Conservation (phyloP, 1,140 invertebrate genomes). For the Bombus fervidus region DNA sequence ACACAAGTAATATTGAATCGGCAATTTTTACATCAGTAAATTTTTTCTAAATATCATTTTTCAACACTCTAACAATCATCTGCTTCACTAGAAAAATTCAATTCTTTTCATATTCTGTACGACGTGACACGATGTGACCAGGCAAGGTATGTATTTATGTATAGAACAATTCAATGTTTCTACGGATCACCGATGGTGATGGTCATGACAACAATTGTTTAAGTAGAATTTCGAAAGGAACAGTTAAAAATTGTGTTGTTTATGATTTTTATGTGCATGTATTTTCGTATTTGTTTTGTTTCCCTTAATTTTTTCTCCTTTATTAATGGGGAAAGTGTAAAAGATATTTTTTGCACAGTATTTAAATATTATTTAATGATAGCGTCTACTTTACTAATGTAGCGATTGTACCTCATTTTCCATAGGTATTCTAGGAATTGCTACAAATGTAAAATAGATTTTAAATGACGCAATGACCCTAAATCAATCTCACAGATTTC, state of each 20-base stretch:
- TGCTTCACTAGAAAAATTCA: too few relatives aligned
- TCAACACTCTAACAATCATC: neutral
- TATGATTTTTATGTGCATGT: neutral
- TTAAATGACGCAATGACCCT: neutral
- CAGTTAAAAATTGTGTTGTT: neutral
- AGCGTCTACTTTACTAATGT: too few relatives aligned
- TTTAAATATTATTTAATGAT: neutral
- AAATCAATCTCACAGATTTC: neutral
- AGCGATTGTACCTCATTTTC: neutral
- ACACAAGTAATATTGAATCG: neutral
- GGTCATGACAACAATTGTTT: neutral
- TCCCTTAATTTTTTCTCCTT: too few relatives aligned
- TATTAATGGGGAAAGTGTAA: neutral
- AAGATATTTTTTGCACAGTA: neutral
- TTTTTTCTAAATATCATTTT: neutral
- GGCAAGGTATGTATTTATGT: too few relatives aligned
- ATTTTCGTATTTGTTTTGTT: neutral
- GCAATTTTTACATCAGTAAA: neutral
- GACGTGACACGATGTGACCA: too few relatives aligned
- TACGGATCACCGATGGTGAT: neutral
- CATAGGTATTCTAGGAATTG: neutral
- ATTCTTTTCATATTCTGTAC: neutral
- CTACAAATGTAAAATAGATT: constrained; percentile 1
- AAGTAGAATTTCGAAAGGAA: neutral
- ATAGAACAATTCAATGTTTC: neutral